A percentile compares a stretch with the other conserved stretches of the same genome.
Conservation (phyloP, 2,888 invertebrate species). For the Drosophila macrospina region DNA sequence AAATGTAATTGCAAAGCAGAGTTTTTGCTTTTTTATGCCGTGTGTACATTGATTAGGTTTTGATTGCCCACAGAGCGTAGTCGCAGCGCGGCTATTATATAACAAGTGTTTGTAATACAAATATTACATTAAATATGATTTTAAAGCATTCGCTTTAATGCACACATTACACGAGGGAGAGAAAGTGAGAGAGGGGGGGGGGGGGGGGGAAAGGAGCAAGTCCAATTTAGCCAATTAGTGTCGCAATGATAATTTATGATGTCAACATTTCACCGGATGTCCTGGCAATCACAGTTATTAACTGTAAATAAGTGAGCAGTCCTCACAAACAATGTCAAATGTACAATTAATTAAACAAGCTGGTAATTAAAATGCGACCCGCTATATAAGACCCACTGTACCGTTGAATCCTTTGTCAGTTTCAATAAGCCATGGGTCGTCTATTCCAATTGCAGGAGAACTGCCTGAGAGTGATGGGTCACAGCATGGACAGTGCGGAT, state of each 20-base stretch:
- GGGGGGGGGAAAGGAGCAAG: neutral
- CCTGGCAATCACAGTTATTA: slow-evolving; percentile 68
- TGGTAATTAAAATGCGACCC: slow-evolving; percentile 45
- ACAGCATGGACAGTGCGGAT: slow-evolving; percentile 37
- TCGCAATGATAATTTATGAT: slow-evolving; percentile 61
- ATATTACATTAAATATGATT: slow-evolving; percentile 24
- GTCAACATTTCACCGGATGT: slow-evolving; percentile 61
- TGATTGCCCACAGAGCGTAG: slow-evolving; percentile 42
- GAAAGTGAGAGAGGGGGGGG: neutral
- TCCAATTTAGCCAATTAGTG: slow-evolving; percentile 37
- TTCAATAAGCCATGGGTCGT: slow-evolving; percentile 51
- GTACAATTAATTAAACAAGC: slow-evolving; percentile 53
- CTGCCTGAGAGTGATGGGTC: slow-evolving; percentile 78
- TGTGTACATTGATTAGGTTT: slow-evolving; percentile 55
- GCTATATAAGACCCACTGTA: slow-evolving; percentile 29
- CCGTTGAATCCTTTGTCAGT: slow-evolving; percentile 15
- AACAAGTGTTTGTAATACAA: slow-evolving; percentile 23
- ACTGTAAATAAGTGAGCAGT: slow-evolving; percentile 24
- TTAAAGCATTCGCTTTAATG: slow-evolving; percentile 42
- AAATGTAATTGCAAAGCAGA: slow-evolving; percentile 40
- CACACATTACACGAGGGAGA: neutral
- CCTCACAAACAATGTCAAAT: slow-evolving; percentile 37
- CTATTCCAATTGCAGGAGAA: slow-evolving; percentile 73
- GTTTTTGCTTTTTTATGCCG: slow-evolving; percentile 11
- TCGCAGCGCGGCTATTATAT: slow-evolving; percentile 12